Conservation (phyloP, 2,797 vertebrate genomes). For the Adelosebastes latens region DNA sequence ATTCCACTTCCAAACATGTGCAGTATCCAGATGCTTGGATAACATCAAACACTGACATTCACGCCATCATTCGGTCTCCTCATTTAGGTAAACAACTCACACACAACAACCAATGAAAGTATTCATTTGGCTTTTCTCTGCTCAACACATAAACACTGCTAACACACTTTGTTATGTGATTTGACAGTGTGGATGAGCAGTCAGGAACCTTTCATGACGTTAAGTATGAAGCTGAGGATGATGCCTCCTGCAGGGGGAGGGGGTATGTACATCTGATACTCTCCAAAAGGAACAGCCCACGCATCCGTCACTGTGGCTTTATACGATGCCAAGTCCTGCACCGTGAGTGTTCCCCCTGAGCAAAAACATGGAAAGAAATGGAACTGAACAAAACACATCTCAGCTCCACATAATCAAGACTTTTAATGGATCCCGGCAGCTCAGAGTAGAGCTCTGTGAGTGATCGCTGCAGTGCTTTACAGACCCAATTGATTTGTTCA, state of each 20-base stretch:
- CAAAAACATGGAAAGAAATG: slow-evolving; percentile 35
- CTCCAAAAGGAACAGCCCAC: slow-evolving; percentile 80
- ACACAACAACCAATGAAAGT: background rate
- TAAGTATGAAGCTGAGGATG: slow-evolving; percentile 88
- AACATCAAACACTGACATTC: background rate
- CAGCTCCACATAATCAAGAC: slow-evolving; percentile 24
- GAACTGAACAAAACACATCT: slow-evolving; percentile 19
- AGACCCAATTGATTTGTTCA: slow-evolving; percentile 34
- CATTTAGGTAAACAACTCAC: background rate
- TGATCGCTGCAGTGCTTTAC: slow-evolving; percentile 25
- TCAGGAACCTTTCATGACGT: slow-evolving; percentile 88
- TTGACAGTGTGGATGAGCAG: background rate
- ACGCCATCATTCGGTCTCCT: background rate
- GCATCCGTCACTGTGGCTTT: slow-evolving; percentile 79
- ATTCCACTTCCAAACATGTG: background rate
- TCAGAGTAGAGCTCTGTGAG: slow-evolving; percentile 4
- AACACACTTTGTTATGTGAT: slow-evolving; percentile 5
- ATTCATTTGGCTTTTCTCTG: background rate
- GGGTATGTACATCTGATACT: slow-evolving; percentile 86
- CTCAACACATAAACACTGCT: background rate
- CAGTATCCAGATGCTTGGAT: background rate
- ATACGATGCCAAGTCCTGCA: slow-evolving; percentile 85
- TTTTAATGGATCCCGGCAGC: slow-evolving; percentile 33
- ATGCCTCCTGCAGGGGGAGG: slow-evolving; percentile 88
- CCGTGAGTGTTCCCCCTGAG: slow-evolving; percentile 81